phyloP scores from a whole-genome alignment of 2,888 invertebrate genomes.

The Aphelenchoides bicaudatus region DNA sequence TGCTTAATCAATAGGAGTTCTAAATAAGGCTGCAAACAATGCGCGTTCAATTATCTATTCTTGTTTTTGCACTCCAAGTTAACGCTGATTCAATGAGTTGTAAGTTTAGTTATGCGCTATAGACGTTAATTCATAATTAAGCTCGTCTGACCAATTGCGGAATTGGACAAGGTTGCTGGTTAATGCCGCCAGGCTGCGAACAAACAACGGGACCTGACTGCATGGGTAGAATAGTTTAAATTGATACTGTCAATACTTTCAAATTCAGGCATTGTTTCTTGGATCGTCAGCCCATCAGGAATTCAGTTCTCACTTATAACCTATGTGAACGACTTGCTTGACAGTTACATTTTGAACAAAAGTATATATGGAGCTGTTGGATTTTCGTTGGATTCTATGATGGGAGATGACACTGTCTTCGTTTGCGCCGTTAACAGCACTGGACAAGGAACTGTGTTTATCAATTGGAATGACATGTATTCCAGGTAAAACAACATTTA shows the following conservation, averaged over 20 bases:
- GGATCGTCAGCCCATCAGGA: background rate
- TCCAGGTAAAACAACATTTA: conserved; percentile 6
- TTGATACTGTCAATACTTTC: too few species aligned
- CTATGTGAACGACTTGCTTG: conserved; percentile 12
- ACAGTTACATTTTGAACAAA: background rate
- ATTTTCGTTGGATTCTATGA: conserved; percentile 13
- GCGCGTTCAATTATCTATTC: background rate
- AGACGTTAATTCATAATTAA: background rate
- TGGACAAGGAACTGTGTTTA: conserved; percentile 15
- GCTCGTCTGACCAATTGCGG: conserved; percentile 6
- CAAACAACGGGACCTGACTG: too few species aligned
- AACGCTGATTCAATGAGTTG: background rate
- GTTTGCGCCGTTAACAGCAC: conserved; percentile 14
- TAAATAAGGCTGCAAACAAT: too few species aligned
- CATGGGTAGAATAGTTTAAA: too few species aligned
- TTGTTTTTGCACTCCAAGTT: background rate
- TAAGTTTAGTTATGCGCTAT: conserved; percentile 1
- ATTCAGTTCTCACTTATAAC: background rate
- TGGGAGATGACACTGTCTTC: conserved; percentile 17
- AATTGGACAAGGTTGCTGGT: conserved; percentile 8
- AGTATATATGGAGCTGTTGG: conserved; percentile 15
- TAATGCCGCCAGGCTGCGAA: background rate
- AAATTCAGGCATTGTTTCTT: background rate
- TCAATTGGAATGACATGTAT: conserved; percentile 15
- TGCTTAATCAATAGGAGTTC: too few species aligned